Conservation (phyloP, 2,113 vertebrate genomes). For the Melospiza georgiana region DNA sequence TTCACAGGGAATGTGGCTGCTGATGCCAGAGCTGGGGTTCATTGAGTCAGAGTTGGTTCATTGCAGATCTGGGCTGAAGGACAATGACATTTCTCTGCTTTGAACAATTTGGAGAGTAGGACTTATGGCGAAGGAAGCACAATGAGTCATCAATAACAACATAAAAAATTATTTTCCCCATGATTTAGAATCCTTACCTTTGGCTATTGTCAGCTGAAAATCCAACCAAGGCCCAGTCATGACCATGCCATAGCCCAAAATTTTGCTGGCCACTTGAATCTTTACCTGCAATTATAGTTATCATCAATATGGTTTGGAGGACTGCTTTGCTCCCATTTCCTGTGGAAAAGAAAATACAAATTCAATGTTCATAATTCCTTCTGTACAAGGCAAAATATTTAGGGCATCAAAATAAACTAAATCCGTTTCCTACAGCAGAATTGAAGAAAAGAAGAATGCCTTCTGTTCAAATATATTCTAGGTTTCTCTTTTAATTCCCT, state of each 20-base stretch:
- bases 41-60: background rate
- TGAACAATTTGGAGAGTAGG: background rate
- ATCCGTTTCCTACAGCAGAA: background rate
- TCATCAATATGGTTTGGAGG: background rate
- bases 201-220: background rate
- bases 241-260: background rate
- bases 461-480: background rate
- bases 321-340: background rate
- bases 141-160: background rate
- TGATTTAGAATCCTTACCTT: background rate
- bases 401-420: background rate
- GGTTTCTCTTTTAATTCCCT: background rate
- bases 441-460: background rate
- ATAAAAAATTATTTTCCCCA: background rate
- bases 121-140: background rate
- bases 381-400: background rate
- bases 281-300: background rate
- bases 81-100: fast-evolving
- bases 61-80: background rate
- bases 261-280: background rate
- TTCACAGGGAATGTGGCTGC: fast-evolving
- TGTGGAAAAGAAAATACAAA: background rate
- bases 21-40: background rate
- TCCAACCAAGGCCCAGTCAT: background rate
- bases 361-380: background rate